Conservation (phyloP, 2,797 vertebrate species). For the Anguilla marmorata region DNA sequence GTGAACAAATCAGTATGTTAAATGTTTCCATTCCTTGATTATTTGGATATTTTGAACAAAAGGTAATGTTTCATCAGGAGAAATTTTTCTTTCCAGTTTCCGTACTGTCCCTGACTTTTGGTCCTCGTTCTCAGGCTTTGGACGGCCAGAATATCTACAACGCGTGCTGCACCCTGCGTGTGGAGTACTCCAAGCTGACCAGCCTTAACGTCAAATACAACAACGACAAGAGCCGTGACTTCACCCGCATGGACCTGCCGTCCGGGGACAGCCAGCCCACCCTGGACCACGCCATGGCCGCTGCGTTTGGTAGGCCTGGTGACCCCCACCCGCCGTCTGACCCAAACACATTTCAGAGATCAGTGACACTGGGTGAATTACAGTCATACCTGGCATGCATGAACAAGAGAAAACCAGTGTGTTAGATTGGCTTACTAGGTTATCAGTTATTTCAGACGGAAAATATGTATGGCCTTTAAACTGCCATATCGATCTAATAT, state of each 20-base stretch:
- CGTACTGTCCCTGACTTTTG: neutral
- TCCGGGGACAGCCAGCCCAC: slow-evolving; percentile 67
- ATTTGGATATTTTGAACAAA: neutral
- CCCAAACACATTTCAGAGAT: neutral
- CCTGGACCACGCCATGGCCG: slow-evolving; percentile 62
- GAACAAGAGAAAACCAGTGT: no score
- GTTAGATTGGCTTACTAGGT: no score
- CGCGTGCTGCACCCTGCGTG: slow-evolving; percentile 75
- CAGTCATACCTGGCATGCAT: neutral
- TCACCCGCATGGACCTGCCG: slow-evolving; percentile 80
- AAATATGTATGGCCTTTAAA: neutral
- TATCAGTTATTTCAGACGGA: neutral
- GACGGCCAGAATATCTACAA: slow-evolving; percentile 79
- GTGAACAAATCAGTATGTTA: neutral
- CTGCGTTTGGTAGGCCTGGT: slow-evolving; percentile 72
- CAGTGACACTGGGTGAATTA: neutral
- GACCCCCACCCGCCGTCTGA: neutral
- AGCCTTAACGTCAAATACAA: slow-evolving; percentile 83
- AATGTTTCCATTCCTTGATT: neutral
- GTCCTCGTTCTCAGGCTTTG: slow-evolving; percentile 65
- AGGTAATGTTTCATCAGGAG: neutral
- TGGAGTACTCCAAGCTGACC: slow-evolving; percentile 80
- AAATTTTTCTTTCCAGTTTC: neutral
- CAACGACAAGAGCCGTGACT: slow-evolving; percentile 86
- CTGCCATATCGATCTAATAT: neutral